Evolutionary conservation across 2,888 invertebrate genomes (phyloP).

Genomic region (Lasioglossum pauxillum): DNA sequence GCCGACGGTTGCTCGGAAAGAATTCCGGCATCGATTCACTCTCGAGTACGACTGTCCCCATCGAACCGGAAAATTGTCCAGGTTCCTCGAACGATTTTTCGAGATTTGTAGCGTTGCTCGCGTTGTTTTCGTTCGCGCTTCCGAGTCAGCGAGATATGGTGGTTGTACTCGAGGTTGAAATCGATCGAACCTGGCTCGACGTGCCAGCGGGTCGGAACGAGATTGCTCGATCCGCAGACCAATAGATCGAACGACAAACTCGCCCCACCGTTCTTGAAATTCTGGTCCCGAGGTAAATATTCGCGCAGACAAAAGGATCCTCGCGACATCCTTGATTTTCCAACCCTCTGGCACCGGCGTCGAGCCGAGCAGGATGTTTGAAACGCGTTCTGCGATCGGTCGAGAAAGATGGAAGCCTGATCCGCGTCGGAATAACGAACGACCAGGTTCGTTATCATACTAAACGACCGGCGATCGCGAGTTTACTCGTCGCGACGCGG

Average conservation of each 20-base stretch:
- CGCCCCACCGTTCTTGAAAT: neutral
- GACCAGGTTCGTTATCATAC: neutral
- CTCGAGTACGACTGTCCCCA: conserved; percentile 13
- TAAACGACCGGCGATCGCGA: neutral
- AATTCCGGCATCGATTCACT: neutral
- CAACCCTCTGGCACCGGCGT: neutral
- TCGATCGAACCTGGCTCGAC: conserved; percentile 14
- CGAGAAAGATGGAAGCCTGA: neutral
- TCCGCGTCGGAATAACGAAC: neutral
- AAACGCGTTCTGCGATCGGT: conserved; percentile 8
- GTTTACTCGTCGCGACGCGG: conserved; percentile 36
- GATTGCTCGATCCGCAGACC: conserved; percentile 6
- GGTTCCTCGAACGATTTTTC: neutral
- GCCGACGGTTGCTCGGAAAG: conserved; percentile 16
- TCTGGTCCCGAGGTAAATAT: neutral
- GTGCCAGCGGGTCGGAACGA: conserved; percentile 14
- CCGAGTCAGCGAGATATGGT: neutral
- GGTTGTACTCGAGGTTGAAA: conserved; percentile 38
- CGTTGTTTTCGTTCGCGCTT: neutral
- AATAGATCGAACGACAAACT: neutral
- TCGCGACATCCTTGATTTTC: neutral
- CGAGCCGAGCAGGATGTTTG: neutral
- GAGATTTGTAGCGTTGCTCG: neutral
- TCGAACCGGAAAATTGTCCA: neutral
- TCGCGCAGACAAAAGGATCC: neutral